phyloP scores from a whole-genome alignment of 2,888 invertebrate genomes.

The Drosophila meridionalis region DNA sequence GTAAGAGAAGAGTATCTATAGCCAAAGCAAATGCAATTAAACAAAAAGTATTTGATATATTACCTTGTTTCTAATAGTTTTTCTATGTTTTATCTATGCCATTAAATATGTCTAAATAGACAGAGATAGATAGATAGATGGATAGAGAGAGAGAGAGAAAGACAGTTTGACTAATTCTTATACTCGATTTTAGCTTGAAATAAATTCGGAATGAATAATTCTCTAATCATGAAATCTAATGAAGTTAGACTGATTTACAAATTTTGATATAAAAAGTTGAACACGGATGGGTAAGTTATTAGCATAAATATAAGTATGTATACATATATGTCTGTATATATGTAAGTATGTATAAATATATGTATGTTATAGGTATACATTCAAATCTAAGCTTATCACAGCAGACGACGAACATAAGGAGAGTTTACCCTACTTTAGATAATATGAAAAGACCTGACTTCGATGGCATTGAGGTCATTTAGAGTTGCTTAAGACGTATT shows the following conservation, averaged over 20 bases:
- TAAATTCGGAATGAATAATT: not conserved
- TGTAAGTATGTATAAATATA: no score
- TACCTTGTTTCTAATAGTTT: not conserved
- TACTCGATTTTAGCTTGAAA: not conserved
- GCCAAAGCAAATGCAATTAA: not conserved
- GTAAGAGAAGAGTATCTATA: no score
- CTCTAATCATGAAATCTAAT: not conserved
- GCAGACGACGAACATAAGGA: no score
- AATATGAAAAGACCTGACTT: no score
- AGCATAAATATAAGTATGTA: no score
- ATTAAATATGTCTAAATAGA: not conserved
- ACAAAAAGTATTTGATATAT: not conserved
- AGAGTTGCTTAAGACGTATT: no score
- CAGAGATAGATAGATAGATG: not conserved
- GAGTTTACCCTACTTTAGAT: no score
- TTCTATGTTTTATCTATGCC: not conserved
- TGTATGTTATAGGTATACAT: no score
- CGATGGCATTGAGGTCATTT: no score
- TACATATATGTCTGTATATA: no score
- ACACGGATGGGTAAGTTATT: not conserved
- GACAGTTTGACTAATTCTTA: not conserved
- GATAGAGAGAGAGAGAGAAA: not conserved
- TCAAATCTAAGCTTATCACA: no score
- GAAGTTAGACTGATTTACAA: no score
- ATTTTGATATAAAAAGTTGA: not conserved